phyloP scores from a whole-genome alignment of 2,888 invertebrate genomes.

The Molorchus minor region DNA sequence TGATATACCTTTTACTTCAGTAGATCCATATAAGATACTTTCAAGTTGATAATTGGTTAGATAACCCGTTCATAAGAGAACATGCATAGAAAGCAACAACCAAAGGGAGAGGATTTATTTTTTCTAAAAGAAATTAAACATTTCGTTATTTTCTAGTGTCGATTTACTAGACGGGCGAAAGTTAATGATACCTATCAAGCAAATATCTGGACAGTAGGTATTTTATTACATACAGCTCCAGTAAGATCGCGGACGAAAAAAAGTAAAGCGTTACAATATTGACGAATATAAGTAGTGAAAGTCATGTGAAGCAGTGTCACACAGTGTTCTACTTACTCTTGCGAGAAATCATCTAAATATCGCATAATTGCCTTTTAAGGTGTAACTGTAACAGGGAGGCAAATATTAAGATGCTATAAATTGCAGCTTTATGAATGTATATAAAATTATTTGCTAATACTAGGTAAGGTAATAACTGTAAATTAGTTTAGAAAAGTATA shows the following conservation, averaged over 20 bases:
- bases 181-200: background rate
- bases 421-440: too few species aligned
- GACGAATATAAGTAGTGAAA: conserved; percentile 1
- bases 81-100: background rate
- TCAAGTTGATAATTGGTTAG: background rate
- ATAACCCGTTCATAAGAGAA: background rate
- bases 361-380: background rate
- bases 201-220: background rate
- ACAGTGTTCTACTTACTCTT: background rate
- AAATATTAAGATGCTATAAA: too few species aligned
- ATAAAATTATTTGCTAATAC: too few species aligned
- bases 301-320: too few species aligned
- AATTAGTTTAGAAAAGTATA: too few species aligned
- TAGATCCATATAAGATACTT: too few species aligned
- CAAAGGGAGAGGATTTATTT: conserved; percentile 1
- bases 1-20: too few species aligned
- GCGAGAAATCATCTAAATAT: background rate
- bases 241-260: background rate
- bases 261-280: background rate
- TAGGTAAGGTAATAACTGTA: too few species aligned
- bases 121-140: background rate
- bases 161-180: conserved; percentile 2
- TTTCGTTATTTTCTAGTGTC: background rate
- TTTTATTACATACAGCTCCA: background rate
- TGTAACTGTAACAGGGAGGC: too few species aligned